These are phyloP conservation scores for Eupithecia insigniata DNA, from an alignment of 2,888 invertebrate species.

Conservation along the genomic window DNA sequence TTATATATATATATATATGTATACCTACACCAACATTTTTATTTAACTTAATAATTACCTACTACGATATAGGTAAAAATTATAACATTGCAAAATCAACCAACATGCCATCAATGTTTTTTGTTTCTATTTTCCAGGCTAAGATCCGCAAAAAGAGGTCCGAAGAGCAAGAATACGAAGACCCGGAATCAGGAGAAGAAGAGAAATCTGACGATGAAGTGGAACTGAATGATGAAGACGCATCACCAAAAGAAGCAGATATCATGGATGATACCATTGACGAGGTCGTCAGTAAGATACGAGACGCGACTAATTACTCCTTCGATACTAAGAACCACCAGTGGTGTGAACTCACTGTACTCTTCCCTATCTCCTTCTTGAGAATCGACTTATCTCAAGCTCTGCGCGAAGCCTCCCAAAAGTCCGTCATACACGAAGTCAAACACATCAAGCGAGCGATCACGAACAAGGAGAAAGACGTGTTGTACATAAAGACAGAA, in stretches of 20 bases:
- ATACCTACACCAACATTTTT: background rate
- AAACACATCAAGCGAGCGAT: conserved; percentile 93
- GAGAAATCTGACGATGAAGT: conserved; percentile 80
- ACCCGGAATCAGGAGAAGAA: conserved; percentile 85
- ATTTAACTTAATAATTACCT: too few species aligned
- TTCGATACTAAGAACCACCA: conserved; percentile 90
- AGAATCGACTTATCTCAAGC: conserved; percentile 90
- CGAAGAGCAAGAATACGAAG: conserved; percentile 88
- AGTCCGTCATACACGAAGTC: conserved; percentile 91
- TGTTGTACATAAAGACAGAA: conserved; percentile 93
- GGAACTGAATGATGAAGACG: conserved; percentile 63
- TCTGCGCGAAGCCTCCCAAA: conserved; percentile 87
- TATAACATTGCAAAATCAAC: background rate
- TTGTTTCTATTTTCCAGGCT: conserved; percentile 57
- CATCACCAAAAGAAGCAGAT: conserved; percentile 55
- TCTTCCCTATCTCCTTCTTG: conserved; percentile 82
- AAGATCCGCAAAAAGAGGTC: conserved; percentile 83
- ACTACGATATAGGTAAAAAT: too few species aligned
- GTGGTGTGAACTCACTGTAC: conserved; percentile 94
- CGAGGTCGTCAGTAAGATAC: conserved; percentile 64
- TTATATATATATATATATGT: background rate
- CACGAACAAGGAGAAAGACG: conserved; percentile 87
- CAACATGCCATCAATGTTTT: background rate
- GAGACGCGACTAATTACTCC: conserved; percentile 85
- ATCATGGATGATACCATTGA: conserved; percentile 51